Percentiles rank a stretch among this genome's conserved stretches.
These are phyloP conservation scores for Platysteira castanea DNA, from an alignment of 2,113 vertebrate genomes.

Conservation along the genomic window DNA sequence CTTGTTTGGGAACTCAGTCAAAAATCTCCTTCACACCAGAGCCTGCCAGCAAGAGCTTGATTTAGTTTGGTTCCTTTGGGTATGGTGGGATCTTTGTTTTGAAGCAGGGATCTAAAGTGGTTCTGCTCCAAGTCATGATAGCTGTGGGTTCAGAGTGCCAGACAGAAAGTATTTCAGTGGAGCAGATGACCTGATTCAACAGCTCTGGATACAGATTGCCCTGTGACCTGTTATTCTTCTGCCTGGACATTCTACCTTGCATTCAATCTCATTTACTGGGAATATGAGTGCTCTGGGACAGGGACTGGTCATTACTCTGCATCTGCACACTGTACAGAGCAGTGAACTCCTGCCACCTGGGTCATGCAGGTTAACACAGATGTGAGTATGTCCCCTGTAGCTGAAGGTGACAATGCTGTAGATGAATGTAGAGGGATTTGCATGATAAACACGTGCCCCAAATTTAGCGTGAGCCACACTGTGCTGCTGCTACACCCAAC, in stretches of 20 bases:
- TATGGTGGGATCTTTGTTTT: background rate
- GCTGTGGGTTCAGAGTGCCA: background rate
- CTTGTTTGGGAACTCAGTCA: background rate
- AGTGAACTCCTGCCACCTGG: background rate
- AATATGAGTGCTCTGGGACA: background rate
- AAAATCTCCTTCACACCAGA: background rate
- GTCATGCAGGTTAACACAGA: background rate
- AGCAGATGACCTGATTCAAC: background rate
- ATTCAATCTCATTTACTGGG: background rate
- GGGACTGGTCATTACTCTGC: background rate
- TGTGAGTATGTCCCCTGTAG: background rate
- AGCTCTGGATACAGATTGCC: background rate
- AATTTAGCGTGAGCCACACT: rapidly evolving
- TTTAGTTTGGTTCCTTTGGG: background rate
- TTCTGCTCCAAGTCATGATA: background rate
- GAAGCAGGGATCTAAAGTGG: background rate
- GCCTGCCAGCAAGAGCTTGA: background rate
- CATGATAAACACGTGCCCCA: background rate
- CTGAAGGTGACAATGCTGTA: background rate
- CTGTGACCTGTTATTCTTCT: background rate
- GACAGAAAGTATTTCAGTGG: background rate
- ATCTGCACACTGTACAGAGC: background rate
- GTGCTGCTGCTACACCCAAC: background rate
- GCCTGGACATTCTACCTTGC: background rate
- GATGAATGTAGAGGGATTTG: background rate